Percentiles rank a stretch among this genome's conserved stretches.
These are phyloP conservation scores for Apteryx owenii DNA, from an alignment of 2,113 vertebrate species.

Conservation along the genomic window DNA sequence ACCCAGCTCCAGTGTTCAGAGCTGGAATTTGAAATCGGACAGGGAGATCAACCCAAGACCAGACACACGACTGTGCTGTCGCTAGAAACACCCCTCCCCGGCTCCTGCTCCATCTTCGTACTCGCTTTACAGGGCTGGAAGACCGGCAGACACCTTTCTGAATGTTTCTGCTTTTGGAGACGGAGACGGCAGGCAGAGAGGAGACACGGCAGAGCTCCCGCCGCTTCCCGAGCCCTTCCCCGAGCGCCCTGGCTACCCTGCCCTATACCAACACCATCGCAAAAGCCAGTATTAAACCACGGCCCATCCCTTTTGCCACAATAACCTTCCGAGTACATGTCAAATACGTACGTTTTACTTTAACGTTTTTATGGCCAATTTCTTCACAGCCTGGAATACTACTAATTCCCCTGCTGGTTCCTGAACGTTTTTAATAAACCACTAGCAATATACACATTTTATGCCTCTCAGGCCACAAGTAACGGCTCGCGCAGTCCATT, in stretches of 20 bases:
- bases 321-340: rapidly evolving
- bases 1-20: not conserved
- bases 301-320: rapidly evolving
- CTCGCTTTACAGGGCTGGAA: not conserved
- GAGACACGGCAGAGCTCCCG: not conserved
- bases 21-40: not conserved
- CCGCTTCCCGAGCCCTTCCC: not conserved
- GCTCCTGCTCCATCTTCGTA: not conserved
- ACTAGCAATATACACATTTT: rapidly evolving
- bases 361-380: rapidly evolving
- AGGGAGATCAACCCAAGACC: not conserved
- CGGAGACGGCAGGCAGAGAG: no score
- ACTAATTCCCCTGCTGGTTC: not conserved
- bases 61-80: rapidly evolving
- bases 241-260: rapidly evolving
- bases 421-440: rapidly evolving
- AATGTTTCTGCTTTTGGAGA: not conserved
- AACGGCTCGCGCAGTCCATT: not conserved
- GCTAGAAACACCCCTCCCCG: not conserved
- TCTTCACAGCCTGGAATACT: not conserved
- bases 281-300: rapidly evolving
- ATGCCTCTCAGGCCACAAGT: not conserved
- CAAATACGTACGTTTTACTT: rapidly evolving
- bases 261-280: rapidly evolving
- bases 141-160: no score